These are phyloP conservation scores for Crypturellus tataupa DNA, from an alignment of 2,797 vertebrate species.

Conservation along the genomic window DNA sequence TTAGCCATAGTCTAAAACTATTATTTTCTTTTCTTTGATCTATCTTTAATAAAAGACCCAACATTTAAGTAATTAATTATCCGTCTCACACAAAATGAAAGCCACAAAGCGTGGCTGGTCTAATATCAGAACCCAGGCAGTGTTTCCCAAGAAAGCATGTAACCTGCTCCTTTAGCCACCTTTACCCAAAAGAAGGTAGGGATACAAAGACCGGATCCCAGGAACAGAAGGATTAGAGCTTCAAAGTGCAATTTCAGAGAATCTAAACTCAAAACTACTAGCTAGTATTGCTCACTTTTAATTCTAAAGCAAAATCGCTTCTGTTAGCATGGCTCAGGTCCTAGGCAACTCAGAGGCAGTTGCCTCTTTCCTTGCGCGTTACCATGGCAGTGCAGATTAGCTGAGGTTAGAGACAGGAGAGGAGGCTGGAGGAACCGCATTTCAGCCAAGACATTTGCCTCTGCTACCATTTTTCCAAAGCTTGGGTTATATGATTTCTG, in stretches of 20 bases:
- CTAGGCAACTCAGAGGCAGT: conserved; percentile 25
- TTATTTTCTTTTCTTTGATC: background rate
- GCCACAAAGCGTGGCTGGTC: background rate
- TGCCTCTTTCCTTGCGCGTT: conserved; percentile 36
- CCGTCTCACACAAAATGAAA: background rate
- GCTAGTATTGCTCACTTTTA: background rate
- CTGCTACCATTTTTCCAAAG: background rate
- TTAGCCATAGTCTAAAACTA: background rate
- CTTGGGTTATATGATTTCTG: background rate
- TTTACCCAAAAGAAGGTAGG: background rate
- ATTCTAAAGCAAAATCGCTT: background rate
- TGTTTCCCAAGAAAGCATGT: background rate
- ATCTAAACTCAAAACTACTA: background rate
- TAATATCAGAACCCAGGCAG: background rate
- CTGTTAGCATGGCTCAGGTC: conserved; percentile 36
- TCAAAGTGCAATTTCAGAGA: background rate
- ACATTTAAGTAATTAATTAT: background rate
- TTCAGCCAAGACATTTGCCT: background rate
- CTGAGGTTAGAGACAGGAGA: conserved; percentile 20
- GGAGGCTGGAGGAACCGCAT: conserved; percentile 26
- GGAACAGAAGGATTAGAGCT: background rate
- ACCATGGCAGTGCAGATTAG: conserved; percentile 53
- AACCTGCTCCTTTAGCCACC: rapidly evolving
- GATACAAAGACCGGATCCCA: background rate
- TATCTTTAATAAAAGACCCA: background rate